phyloP scores from a whole-genome alignment of 2,113 vertebrate species.

The Cochlearius cochlearius region DNA sequence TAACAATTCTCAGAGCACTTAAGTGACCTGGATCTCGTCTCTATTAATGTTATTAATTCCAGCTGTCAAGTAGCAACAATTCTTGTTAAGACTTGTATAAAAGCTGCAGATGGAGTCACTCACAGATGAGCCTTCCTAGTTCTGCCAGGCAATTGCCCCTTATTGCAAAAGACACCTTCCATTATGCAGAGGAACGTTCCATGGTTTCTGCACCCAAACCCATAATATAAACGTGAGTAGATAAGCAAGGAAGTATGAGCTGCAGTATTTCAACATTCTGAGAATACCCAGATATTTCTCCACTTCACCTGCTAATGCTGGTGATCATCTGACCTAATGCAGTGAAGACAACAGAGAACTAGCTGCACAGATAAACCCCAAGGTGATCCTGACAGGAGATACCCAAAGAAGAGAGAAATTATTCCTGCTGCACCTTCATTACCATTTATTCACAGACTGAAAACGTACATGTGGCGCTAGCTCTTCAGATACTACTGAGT shows the following conservation, averaged over 20 bases:
- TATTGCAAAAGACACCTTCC: not conserved
- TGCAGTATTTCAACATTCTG: not conserved
- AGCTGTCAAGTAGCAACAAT: not conserved
- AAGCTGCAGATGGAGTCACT: not conserved
- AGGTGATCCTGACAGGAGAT: not conserved
- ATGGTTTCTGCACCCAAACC: not conserved
- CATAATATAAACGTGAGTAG: not conserved
- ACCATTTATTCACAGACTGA: not conserved
- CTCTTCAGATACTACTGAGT: not conserved
- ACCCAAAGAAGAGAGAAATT: not conserved
- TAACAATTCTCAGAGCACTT: not conserved
- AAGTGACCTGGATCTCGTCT: not conserved
- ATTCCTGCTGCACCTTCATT: not conserved
- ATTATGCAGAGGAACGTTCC: not conserved
- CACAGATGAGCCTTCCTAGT: not conserved
- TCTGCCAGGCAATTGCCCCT: not conserved
- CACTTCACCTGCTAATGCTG: not conserved
- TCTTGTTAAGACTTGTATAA: not conserved
- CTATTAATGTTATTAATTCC: not conserved
- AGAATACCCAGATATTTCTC: not conserved
- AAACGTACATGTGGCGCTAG: not conserved
- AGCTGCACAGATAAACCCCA: not conserved
- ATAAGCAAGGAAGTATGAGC: not conserved
- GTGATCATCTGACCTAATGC: not conserved
- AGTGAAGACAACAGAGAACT: not conserved